Base-by-base conservation (phyloP, 2,888 invertebrate genomes). In the Dolichopus griseipennis region DNA sequence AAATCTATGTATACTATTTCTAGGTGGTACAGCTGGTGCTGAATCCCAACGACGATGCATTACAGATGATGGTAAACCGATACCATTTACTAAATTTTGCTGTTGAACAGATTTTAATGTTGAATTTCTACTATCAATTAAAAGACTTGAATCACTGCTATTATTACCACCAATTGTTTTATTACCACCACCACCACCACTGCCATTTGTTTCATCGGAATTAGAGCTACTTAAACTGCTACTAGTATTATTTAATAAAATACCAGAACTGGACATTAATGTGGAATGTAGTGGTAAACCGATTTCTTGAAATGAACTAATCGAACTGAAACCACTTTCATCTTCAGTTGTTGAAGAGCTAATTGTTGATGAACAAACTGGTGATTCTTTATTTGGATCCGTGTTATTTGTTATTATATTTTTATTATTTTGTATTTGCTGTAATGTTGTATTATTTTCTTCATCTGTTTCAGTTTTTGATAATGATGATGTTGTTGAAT, bases 311-410 rank as follows among this genome's bases (percentile, higher is more conserved):
- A 91, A 92, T 9, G 92, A 92, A 78, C 88, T 91, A 85, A 92
- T 90, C 10, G 92, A 92, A 18, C 91, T 91, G 80, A 92, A 92
- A 37, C 92, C 92, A 76, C 92, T 92, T 79, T 92, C 92, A 74
- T 92, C 91, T 78, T 92, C 92, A 1, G 81, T 80, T 69, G 78
- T 79, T 34, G 80, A 80, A n/a, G 67, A 66, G 18, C 64, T 52
- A 52, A 52, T 80, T 69, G 78, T 79, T 34, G 80, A 80, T 27
- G 67, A 66, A 66, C 20, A 63, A 20, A 64, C n/a, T 64, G 64
- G 18, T 33, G 15, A n/a, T 33, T 34, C 34, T 34, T 64, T 64
- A n/a, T 52, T 52, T 52, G 52, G 18, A 52, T 52, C 52, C 18
- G 18, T 18, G 18, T 52, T 52, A 52, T 52, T 52, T 52, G 52